phyloP scores from a whole-genome alignment of 2,888 invertebrate species.

The Calameuta pallipes region DNA sequence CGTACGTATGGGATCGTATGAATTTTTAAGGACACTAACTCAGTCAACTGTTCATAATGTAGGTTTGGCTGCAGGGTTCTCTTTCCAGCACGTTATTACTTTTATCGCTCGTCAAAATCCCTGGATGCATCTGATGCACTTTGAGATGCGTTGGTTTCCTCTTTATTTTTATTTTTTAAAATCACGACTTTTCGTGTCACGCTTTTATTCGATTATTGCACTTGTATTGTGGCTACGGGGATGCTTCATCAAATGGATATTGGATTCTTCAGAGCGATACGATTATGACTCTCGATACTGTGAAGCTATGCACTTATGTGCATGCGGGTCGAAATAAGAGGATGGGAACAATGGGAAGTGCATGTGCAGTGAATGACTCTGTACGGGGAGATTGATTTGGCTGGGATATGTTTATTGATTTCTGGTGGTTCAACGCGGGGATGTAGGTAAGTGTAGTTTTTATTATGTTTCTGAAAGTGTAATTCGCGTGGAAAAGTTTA shows the following conservation, averaged over 20 bases:
- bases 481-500: background rate
- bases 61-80: background rate
- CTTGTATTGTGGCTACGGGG: background rate
- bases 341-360: background rate
- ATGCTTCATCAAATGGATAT: background rate
- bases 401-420: background rate
- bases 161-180: background rate
- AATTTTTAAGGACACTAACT: conserved; percentile 52
- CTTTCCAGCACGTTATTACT: background rate
- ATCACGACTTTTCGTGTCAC: background rate
- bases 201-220: background rate
- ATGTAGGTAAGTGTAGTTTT: background rate
- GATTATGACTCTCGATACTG: background rate
- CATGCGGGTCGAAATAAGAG: background rate
- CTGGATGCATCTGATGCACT: background rate
- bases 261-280: background rate
- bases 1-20: conserved; percentile 40
- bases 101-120: background rate
- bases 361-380: background rate
- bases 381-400: background rate
- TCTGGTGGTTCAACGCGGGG: background rate
- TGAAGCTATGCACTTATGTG: background rate
- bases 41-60: conserved; percentile 43
- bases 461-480: background rate
- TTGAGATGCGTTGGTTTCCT: background rate